A percentile compares a stretch with the other conserved stretches of the same genome.
Conservation (phyloP, 2,888 invertebrate genomes). For the Xanthorhoe spadicearia region DNA sequence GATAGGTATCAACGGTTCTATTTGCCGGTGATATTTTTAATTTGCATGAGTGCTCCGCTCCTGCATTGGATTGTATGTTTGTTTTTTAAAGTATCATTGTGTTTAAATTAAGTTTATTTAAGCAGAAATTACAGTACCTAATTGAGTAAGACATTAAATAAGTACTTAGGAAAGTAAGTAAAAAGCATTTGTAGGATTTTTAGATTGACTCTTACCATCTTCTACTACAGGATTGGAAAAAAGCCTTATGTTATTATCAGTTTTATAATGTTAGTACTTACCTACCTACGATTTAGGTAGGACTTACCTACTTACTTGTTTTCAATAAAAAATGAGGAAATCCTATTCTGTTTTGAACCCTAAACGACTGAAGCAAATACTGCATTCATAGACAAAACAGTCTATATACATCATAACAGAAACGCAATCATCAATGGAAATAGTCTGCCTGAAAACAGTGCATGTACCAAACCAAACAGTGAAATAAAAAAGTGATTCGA, state of each 20-base stretch:
- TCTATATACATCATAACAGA: conserved; percentile 40
- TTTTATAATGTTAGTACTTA: too few species aligned
- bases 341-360: neutral
- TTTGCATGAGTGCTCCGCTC: conserved; percentile 43
- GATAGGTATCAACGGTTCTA: conserved; percentile 41
- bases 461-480: conserved; percentile 64
- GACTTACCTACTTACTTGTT: too few species aligned
- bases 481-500: conserved; percentile 58
- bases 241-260: too few species aligned
- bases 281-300: too few species aligned
- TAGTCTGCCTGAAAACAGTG: conserved; percentile 54
- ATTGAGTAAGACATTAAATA: too few species aligned
- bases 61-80: conserved; percentile 20
- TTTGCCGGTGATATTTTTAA: conserved; percentile 43
- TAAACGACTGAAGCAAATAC: neutral
- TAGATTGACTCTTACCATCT: too few species aligned
- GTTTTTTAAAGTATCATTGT: conserved; percentile 5
- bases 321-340: too few species aligned
- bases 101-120: neutral
- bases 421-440: conserved; percentile 44
- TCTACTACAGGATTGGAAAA: too few species aligned
- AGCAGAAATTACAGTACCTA: too few species aligned
- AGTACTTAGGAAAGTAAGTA: too few species aligned
- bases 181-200: too few species aligned
- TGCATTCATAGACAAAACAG: conserved; percentile 41